A percentile compares a stretch with the other conserved stretches of the same genome.
phyloP scores from a whole-genome alignment of 2,113 vertebrate genomes.

The Esox niger region DNA sequence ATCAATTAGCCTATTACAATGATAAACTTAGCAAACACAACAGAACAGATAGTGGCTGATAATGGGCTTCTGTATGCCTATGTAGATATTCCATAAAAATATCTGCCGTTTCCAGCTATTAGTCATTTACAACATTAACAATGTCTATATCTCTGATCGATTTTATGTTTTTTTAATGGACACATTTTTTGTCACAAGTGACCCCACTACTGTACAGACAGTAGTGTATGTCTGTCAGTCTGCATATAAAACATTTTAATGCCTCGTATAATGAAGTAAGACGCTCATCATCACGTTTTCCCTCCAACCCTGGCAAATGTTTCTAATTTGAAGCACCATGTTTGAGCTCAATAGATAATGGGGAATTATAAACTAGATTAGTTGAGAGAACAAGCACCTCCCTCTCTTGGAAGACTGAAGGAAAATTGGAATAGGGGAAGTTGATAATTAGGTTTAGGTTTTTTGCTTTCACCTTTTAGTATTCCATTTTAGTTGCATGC shows the following conservation, averaged over 20 bases:
- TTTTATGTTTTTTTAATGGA: too few species aligned
- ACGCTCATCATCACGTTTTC: not conserved
- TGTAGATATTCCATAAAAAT: too few species aligned
- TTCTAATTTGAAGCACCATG: not conserved
- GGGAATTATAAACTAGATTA: slow-evolving; percentile 4
- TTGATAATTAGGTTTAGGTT: not conserved
- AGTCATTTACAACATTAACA: too few species aligned
- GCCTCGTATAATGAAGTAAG: not conserved
- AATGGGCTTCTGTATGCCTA: too few species aligned
- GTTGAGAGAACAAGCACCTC: not conserved
- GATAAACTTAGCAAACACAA: too few species aligned
- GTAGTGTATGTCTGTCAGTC: not conserved
- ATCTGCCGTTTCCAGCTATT: too few species aligned
- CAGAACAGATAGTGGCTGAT: too few species aligned
- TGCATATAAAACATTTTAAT: not conserved
- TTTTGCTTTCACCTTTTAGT: not conserved
- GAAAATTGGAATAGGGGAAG: not conserved
- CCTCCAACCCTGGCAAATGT: slow-evolving; percentile 5
- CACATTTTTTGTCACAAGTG: too few species aligned
- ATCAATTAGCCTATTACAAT: too few species aligned
- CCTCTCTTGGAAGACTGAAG: not conserved
- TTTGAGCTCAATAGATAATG: not conserved
- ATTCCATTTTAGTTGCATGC: not conserved
- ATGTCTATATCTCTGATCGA: too few species aligned
- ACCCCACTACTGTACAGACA: too few species aligned